Evolutionary conservation across 2,113 vertebrate genomes (phyloP), one percentile per base, ranked within the genome.

Genomic region (Psephotus haematonotus): DNA sequence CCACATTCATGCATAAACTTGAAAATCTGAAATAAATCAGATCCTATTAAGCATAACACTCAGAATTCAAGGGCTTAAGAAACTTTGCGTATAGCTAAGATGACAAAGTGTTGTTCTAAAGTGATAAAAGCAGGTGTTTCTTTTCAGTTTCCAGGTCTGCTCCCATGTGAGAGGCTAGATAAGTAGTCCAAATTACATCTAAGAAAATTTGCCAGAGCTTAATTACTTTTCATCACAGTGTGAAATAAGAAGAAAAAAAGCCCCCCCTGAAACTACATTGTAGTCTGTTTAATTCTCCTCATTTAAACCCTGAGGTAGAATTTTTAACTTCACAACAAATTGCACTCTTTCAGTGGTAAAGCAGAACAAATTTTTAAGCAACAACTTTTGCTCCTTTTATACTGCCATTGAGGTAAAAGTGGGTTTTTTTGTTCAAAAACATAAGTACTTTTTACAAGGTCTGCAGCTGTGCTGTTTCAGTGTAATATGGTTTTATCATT

Each of bases 141-240:
- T 94, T 95, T 88, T 96, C 91, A 90, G 88, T 92, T 95, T 91
- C 93, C 94, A 95, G 95, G 92, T 91, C 65, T 94, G 78, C 92
- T 97, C 94, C 93, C 94, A 82, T 86, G 74, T 96, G 97, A 97
- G 96, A 95, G 82, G 80, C 82, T 93, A 92, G 91, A 97, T 97
- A 97, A 98, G 97, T 97, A 96, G 92, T 88, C 92, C 95, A 97
- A 97, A 98, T 98, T 97, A 93, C 96, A 91, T 96, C 65, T 93
- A 97, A 96, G 92, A 96, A 97, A 95, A 97, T 96, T 97, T 91
- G 35, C 96, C 86, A 85, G 64, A 95, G 86, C 92, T 84, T 98
- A 98, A 98, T 98, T 98, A 90, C 96, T 96, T 97, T 97, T 92
- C 96, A 82, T 98, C 94, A 87, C 78, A 82, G 85, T 96, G 93